phyloP scores from a whole-genome alignment of 2,888 invertebrate species.

The Branchellion lobata region DNA sequence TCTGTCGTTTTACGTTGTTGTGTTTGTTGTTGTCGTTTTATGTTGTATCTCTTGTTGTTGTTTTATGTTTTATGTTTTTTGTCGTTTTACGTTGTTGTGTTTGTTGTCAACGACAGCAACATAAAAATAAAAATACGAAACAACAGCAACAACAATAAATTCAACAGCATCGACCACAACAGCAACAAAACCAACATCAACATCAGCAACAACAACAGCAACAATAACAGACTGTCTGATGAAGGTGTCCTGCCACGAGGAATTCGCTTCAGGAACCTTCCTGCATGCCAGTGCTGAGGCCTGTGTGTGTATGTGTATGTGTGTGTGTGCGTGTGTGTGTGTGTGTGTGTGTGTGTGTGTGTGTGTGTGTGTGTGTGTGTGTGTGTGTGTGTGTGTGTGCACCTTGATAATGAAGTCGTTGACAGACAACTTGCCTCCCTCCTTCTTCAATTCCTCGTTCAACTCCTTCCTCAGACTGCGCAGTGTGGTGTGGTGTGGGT shows the following conservation, averaged over 20 bases:
- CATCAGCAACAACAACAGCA: too few species aligned
- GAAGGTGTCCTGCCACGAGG: constrained; percentile 87
- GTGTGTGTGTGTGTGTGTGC: too few species aligned
- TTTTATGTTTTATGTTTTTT: too few species aligned
- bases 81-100: not conserved
- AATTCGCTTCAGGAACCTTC: constrained; percentile 88
- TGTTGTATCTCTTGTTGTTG: too few species aligned
- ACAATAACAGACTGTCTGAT: constrained; percentile 86
- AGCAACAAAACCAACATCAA: too few species aligned
- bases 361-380: too few species aligned
- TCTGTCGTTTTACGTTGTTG: constrained; percentile 32
- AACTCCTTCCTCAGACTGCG: constrained; percentile 71
- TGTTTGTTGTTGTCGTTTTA: too few species aligned
- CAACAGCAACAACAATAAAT: not conserved
- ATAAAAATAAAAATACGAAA: not conserved
- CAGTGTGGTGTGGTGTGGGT: too few species aligned
- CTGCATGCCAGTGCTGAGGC: constrained; percentile 84
- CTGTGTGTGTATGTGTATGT: not conserved
- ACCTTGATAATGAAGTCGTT: constrained; percentile 91
- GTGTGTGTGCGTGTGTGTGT: too few species aligned
- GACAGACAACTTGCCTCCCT: constrained; percentile 81
- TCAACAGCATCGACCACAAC: too few species aligned
- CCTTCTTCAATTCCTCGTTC: constrained; percentile 76
- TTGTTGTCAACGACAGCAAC: too few species aligned
- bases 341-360: too few species aligned